A percentile compares a stretch with the other conserved stretches of the same genome.
Evolutionary conservation across 2,113 vertebrate species (phyloP).

Genomic region (Rana temporaria): DNA sequence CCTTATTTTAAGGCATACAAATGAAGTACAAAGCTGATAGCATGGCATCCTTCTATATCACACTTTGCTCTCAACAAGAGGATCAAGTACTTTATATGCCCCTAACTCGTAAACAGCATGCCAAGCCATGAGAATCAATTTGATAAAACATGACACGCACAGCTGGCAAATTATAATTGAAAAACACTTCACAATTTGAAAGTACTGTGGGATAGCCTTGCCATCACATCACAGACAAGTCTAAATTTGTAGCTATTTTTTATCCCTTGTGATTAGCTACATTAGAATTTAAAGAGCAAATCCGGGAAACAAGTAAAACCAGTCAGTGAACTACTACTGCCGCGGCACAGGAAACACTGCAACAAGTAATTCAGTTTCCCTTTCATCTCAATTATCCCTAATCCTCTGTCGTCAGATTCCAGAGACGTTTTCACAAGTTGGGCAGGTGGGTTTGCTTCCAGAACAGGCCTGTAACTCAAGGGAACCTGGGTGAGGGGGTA

Average conservation of each 20-base stretch:
- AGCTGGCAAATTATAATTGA: slow-evolving; percentile 53
- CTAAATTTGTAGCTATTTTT: background rate
- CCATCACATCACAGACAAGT: background rate
- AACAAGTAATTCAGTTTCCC: too few relatives aligned
- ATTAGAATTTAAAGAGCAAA: too few relatives aligned
- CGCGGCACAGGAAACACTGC: too few relatives aligned
- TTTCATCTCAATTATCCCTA: too few relatives aligned
- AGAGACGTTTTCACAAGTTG: too few relatives aligned
- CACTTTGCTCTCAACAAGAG: slow-evolving; percentile 4
- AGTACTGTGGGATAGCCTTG: slow-evolving; percentile 19
- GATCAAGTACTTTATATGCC: slow-evolving; percentile 42
- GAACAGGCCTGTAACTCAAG: too few relatives aligned
- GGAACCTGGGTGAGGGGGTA: too few relatives aligned
- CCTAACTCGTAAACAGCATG: slow-evolving; percentile 53
- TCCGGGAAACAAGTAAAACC: too few relatives aligned
- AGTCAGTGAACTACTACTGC: too few relatives aligned
- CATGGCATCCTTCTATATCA: background rate
- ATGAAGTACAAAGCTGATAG: slow-evolving; percentile 13
- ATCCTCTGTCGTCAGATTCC: too few relatives aligned
- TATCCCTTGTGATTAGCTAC: background rate
- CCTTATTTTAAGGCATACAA: background rate
- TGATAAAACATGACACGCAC: slow-evolving; percentile 55
- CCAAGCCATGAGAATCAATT: slow-evolving; percentile 56
- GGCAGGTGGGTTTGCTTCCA: too few relatives aligned
- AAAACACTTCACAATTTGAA: slow-evolving; percentile 51